Percentiles rank a stretch among this genome's conserved stretches.
These are phyloP conservation scores for Tetanocera ferruginea DNA, from an alignment of 2,888 invertebrate genomes.

Conservation along the genomic window DNA sequence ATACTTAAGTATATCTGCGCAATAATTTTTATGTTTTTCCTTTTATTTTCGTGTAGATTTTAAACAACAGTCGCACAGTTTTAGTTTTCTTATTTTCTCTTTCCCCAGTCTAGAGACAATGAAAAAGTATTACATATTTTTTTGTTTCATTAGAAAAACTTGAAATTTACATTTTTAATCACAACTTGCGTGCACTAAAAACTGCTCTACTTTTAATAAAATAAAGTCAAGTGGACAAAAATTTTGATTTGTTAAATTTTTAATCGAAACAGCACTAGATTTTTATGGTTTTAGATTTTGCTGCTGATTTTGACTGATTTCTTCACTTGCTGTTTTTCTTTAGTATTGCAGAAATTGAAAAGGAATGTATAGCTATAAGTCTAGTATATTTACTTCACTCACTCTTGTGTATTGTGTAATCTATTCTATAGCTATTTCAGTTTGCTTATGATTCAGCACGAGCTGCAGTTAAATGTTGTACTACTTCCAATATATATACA, in stretches of 20 bases:
- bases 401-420: too few relatives aligned
- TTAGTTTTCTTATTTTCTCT: not conserved
- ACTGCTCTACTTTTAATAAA: constrained; percentile 32
- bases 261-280: constrained; percentile 37
- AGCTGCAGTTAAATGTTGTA: too few relatives aligned
- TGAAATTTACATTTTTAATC: constrained; percentile 2
- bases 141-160: not conserved
- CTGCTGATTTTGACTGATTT: constrained; percentile 16
- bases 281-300: constrained; percentile 28
- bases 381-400: not conserved
- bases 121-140: not conserved
- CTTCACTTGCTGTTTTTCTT: not conserved
- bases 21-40: not conserved
- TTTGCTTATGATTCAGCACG: too few relatives aligned
- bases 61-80: not conserved
- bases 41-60: not conserved
- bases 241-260: constrained; percentile 42
- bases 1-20: constrained; percentile 6
- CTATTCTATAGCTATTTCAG: too few relatives aligned
- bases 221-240: constrained; percentile 37
- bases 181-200: constrained; percentile 11
- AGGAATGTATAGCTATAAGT: constrained; percentile 1
- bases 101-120: not conserved
- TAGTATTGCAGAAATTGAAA: not conserved
- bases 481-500: too few relatives aligned